Conservation (phyloP, 2,113 vertebrate species). For the Malurus melanocephalus region DNA sequence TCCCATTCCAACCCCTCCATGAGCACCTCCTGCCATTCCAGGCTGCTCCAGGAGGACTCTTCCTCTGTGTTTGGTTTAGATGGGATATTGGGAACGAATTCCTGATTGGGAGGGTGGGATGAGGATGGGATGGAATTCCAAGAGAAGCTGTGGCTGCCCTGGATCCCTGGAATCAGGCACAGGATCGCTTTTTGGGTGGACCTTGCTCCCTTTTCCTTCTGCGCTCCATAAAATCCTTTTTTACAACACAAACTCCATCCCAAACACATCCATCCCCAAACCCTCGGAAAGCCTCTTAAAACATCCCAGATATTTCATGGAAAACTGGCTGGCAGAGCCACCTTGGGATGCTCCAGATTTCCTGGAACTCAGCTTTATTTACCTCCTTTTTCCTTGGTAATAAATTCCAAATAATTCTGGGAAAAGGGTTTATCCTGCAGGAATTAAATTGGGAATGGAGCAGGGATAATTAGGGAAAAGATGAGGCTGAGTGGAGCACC, state of each 20-base stretch:
- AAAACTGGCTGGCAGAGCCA: neutral
- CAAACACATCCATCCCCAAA: neutral
- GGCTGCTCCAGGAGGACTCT: neutral
- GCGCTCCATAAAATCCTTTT: neutral
- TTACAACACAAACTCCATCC: neutral
- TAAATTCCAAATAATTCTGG: neutral
- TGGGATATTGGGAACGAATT: too few relatives aligned
- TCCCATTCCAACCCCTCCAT: neutral
- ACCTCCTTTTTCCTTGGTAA: fast-evolving
- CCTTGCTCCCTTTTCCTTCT: neutral
- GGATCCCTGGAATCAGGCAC: neutral
- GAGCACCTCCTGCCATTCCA: neutral
- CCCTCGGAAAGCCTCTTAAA: neutral
- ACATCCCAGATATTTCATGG: neutral
- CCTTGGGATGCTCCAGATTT: neutral
- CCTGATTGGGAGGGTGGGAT: too few relatives aligned
- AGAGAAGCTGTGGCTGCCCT: neutral
- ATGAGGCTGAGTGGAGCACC: neutral
- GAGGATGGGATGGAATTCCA: too few relatives aligned
- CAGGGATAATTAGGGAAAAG: neutral
- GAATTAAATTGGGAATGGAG: neutral
- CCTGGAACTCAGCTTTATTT: neutral
- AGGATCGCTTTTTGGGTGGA: too few relatives aligned
- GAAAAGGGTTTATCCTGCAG: neutral
- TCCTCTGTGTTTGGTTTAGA: neutral